phyloP scores from a whole-genome alignment of 2,113 vertebrate species.

The Mobula birostris region DNA sequence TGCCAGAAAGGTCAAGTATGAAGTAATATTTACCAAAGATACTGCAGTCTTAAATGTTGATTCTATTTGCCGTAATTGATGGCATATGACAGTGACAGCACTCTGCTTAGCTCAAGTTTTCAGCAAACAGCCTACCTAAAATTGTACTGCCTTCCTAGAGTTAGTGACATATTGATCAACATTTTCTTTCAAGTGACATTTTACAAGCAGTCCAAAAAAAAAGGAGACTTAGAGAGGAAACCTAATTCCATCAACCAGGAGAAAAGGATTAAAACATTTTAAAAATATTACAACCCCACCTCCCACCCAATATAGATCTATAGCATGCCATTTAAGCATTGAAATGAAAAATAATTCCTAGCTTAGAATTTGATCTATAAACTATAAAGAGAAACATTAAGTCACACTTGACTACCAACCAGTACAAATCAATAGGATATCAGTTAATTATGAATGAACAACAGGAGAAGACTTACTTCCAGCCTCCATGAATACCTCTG shows the following conservation, averaged over 20 bases:
- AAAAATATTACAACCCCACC: neutral
- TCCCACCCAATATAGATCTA: neutral
- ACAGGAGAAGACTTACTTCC: conserved; percentile 69
- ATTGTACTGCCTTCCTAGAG: neutral
- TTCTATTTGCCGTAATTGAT: neutral
- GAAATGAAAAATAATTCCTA: neutral
- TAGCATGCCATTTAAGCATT: neutral
- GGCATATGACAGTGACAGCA: neutral
- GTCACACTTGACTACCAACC: neutral
- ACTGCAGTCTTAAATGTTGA: neutral
- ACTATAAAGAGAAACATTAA: neutral
- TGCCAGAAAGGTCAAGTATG: neutral
- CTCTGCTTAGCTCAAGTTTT: neutral
- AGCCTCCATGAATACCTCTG: conserved; percentile 89
- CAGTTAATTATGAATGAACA: conserved; percentile 46
- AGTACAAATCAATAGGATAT: conserved; percentile 43
- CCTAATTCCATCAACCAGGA: neutral
- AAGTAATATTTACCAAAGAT: neutral
- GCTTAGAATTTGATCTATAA: neutral
- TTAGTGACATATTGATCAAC: neutral
- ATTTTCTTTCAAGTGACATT: neutral
- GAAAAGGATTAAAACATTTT: neutral
- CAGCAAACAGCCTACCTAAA: neutral
- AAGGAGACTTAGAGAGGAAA: neutral
- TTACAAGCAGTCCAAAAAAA: neutral